Conservation (phyloP, 2,113 vertebrate genomes). For the Hippoglossus stenolepis region DNA sequence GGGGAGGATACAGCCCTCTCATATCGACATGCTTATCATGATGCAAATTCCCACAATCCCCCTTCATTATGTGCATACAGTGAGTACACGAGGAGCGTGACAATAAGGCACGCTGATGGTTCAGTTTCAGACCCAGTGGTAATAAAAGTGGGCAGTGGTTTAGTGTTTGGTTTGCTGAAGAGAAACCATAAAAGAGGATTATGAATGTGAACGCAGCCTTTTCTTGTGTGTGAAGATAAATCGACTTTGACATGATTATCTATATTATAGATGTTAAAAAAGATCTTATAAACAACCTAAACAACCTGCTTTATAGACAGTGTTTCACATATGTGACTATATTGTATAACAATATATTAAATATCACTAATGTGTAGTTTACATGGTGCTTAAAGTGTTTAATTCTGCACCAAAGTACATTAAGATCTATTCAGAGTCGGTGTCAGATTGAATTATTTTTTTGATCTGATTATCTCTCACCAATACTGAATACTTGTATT, state of each 20-base stretch:
- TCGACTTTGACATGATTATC: neutral
- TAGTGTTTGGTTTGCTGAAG: neutral
- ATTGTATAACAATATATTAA: no score
- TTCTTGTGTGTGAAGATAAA: neutral
- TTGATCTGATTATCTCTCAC: neutral
- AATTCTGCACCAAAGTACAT: neutral
- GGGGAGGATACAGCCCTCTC: slow-evolving; percentile 2
- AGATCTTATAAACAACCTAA: neutral
- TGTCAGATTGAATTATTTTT: neutral
- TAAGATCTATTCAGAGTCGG: neutral
- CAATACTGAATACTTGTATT: no score
- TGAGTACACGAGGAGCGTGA: neutral
- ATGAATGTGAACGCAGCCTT: neutral
- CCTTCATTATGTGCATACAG: slow-evolving; percentile 6
- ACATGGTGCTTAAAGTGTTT: no score
- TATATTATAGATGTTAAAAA: neutral
- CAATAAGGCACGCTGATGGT: slow-evolving; percentile 17
- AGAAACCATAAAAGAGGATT: neutral
- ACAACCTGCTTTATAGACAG: no score
- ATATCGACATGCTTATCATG: slow-evolving; percentile 23
- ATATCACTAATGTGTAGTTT: no score
- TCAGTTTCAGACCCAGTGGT: slow-evolving; percentile 3
- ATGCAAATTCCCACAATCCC: slow-evolving; percentile 7
- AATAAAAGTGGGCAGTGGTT: neutral
- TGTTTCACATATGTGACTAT: no score